A percentile compares a stretch with the other conserved stretches of the same genome.
These are phyloP conservation scores for Darevskia nairensis DNA, from an alignment of 2,797 vertebrate species.

Conservation along the genomic window DNA sequence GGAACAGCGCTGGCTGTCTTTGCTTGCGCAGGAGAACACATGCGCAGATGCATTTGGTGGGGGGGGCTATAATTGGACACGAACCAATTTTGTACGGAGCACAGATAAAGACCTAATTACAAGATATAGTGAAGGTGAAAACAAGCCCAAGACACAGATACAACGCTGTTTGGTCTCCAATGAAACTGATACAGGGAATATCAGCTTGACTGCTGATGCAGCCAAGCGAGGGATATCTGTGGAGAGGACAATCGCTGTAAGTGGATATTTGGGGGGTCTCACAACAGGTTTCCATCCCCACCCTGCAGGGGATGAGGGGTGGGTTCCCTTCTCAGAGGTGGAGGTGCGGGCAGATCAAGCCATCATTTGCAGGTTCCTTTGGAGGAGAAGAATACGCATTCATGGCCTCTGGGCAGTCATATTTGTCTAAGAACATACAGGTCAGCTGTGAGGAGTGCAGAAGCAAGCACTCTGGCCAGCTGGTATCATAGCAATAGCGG, in stretches of 20 bases:
- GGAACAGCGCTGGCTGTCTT: no score
- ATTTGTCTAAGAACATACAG: no score
- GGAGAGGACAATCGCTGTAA: not conserved
- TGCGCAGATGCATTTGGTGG: not conserved
- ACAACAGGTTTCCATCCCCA: not conserved
- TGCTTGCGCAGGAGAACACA: not conserved
- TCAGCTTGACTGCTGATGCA: not conserved
- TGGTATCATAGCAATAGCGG: no score
- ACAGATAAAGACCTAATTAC: constrained; percentile 13
- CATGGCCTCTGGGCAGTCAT: no score
- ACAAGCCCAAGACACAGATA: not conserved
- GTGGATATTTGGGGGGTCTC: no score
- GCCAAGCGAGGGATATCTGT: not conserved
- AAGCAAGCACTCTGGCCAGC: no score
- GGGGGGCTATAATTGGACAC: not conserved
- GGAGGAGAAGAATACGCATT: not conserved
- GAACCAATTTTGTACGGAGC: constrained; percentile 1
- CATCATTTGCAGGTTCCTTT: not conserved
- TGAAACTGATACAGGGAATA: not conserved
- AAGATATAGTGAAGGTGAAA: not conserved
- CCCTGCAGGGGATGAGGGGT: no score
- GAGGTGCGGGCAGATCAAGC: not conserved
- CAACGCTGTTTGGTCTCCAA: not conserved
- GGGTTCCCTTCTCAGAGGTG: not conserved
- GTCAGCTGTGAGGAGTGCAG: no score